These are phyloP conservation scores for Diorhabda elongata DNA, from an alignment of 1,140 invertebrate genomes.

Conservation along the genomic window DNA sequence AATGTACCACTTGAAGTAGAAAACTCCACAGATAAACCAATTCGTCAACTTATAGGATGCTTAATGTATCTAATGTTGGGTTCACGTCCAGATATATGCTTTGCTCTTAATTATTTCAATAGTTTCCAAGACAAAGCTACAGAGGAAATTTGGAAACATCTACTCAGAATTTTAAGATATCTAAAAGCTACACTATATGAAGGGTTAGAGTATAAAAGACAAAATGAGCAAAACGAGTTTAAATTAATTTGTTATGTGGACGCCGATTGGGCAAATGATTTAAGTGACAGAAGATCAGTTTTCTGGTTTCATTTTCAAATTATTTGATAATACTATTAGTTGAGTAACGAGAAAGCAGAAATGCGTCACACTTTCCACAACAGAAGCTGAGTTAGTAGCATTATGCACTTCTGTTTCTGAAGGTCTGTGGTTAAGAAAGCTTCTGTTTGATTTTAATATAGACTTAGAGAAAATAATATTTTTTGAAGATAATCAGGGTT, in stretches of 20 bases:
- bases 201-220: constrained; percentile 10
- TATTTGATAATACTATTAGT: constrained; percentile 28
- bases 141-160: constrained; percentile 12
- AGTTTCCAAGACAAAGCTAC: constrained; percentile 8
- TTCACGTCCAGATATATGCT: constrained; percentile 13
- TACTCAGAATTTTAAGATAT: constrained; percentile 12
- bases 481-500: constrained; percentile 39
- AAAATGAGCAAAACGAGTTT: not conserved
- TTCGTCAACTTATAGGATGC: too few species aligned
- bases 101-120: constrained; percentile 11
- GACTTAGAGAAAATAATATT: constrained; percentile 17
- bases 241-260: constrained; percentile 14
- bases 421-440: constrained; percentile 33
- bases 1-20: too few species aligned
- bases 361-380: too few species aligned
- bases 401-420: constrained; percentile 24
- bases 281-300: constrained; percentile 34
- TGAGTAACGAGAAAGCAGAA: constrained; percentile 29
- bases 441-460: constrained; percentile 35
- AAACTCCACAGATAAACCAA: too few species aligned
- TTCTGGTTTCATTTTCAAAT: constrained; percentile 7
- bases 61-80: too few species aligned
- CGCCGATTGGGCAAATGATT: constrained; percentile 33
- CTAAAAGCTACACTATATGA: constrained; percentile 1
- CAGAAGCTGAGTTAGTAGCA: constrained; percentile 53